Conservation (phyloP, 2,113 vertebrate genomes). For the Boulengeromyrus knoepffleri region DNA sequence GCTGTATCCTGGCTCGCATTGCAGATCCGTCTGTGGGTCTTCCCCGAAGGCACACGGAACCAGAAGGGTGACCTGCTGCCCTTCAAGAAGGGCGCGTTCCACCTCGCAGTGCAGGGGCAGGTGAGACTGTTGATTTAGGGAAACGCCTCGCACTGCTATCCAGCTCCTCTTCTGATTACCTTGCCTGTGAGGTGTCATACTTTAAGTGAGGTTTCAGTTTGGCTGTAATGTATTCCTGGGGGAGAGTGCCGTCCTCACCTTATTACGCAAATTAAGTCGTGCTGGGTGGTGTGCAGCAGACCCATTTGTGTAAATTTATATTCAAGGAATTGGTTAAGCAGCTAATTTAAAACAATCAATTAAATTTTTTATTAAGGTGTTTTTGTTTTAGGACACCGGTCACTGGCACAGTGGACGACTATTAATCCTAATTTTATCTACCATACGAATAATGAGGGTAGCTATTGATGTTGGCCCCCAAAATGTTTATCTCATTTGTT, state of each 20-base stretch:
- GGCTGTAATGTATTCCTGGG: not conserved
- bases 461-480: not conserved
- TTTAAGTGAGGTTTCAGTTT: not conserved
- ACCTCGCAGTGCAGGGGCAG: constrained; percentile 69
- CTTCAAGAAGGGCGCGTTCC: constrained; percentile 69
- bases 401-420: not conserved
- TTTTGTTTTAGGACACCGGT: not conserved
- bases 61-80: constrained; percentile 59
- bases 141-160: not conserved
- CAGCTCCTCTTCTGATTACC: not conserved
- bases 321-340: not conserved
- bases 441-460: not conserved
- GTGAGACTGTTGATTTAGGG: constrained; percentile 34
- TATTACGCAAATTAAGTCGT: not conserved
- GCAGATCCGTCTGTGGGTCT: constrained; percentile 64
- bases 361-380: not conserved
- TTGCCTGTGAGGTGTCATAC: not conserved
- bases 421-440: not conserved
- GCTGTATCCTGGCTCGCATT: not conserved
- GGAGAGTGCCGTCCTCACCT: not conserved
- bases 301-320: not conserved
- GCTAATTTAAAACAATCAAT: not conserved
- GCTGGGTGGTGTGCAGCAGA: not conserved
- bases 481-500: not conserved
- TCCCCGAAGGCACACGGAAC: constrained; percentile 69